Conservation (phyloP, 1,140 invertebrate species). For the Drosophila nasuta region DNA sequence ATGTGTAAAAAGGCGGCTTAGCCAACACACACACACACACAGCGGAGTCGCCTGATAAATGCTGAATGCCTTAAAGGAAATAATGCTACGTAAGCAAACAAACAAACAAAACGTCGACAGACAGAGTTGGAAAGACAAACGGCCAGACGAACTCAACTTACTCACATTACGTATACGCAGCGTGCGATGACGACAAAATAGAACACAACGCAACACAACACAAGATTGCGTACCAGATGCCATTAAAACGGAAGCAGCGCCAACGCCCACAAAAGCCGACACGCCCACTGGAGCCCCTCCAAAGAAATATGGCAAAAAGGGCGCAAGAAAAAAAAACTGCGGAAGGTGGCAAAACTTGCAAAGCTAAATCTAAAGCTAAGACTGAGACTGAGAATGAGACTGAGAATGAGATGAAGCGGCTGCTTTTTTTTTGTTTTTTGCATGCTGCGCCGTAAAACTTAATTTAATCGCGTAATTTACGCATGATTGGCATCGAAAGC, state of each 20-base stretch:
- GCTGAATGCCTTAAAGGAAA: constrained; percentile 32
- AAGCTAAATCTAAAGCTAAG: constrained; percentile 29
- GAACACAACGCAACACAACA: constrained; percentile 44
- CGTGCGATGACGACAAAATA: constrained; percentile 56
- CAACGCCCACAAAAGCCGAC: constrained; percentile 52
- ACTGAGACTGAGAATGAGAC: too few relatives aligned
- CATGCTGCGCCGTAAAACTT: constrained; percentile 58
- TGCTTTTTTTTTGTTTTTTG: constrained; percentile 1
- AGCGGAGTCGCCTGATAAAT: constrained; percentile 1
- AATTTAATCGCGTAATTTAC: constrained; percentile 83
- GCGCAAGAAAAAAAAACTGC: constrained; percentile 23
- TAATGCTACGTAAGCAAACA: constrained; percentile 70
- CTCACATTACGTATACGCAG: constrained; percentile 75
- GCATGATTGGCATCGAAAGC: constrained; percentile 79
- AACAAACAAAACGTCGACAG: constrained; percentile 22
- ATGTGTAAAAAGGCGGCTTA: constrained; percentile 38
- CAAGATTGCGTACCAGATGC: constrained; percentile 68
- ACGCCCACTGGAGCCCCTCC: constrained; percentile 50
- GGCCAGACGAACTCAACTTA: constrained; percentile 2
- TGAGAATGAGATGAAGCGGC: neutral
- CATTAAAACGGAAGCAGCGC: constrained; percentile 70
- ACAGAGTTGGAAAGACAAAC: neutral
- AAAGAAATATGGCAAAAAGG: constrained; percentile 49
- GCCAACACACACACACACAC: neutral
- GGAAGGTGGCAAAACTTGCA: constrained; percentile 48